phyloP scores from a whole-genome alignment of 2,113 vertebrate species.

The Notechis scutatus region DNA sequence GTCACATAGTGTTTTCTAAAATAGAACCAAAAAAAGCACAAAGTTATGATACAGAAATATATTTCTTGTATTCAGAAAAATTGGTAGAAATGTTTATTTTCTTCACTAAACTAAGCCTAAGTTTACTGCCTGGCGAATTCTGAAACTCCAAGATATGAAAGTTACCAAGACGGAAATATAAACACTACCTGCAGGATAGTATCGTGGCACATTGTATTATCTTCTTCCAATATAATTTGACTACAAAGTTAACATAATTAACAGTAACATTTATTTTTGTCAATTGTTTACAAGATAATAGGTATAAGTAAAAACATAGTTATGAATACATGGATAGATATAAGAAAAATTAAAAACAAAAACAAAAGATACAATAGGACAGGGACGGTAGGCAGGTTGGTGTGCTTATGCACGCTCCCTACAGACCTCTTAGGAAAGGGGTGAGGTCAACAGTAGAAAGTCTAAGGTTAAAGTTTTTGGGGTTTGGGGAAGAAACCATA shows the following conservation, averaged over 20 bases:
- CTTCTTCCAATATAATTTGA: neutral
- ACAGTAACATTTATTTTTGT: neutral
- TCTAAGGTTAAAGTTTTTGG: too few species aligned
- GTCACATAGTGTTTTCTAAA: conserved; percentile 91
- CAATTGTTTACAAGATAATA: too few species aligned
- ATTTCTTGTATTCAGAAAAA: neutral
- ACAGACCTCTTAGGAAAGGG: too few species aligned
- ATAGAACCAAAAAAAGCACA: conserved; percentile 11
- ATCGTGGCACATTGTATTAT: neutral
- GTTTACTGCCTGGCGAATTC: neutral
- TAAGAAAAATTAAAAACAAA: too few species aligned
- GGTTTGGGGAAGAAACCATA: too few species aligned
- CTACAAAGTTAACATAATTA: neutral
- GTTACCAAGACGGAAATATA: neutral
- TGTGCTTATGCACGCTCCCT: too few species aligned
- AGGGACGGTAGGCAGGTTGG: too few species aligned
- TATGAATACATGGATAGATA: too few species aligned
- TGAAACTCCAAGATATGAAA: neutral
- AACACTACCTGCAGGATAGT: neutral
- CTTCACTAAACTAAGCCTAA: neutral
- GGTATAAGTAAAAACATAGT: too few species aligned
- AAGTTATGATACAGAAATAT: neutral
- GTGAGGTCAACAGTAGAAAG: too few species aligned
- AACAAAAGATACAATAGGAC: too few species aligned
- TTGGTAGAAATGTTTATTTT: neutral